Base-by-base conservation (phyloP, 37 sponge, comb jelly and placozoan species). In the Diacarnus erythraeanus region DNA sequence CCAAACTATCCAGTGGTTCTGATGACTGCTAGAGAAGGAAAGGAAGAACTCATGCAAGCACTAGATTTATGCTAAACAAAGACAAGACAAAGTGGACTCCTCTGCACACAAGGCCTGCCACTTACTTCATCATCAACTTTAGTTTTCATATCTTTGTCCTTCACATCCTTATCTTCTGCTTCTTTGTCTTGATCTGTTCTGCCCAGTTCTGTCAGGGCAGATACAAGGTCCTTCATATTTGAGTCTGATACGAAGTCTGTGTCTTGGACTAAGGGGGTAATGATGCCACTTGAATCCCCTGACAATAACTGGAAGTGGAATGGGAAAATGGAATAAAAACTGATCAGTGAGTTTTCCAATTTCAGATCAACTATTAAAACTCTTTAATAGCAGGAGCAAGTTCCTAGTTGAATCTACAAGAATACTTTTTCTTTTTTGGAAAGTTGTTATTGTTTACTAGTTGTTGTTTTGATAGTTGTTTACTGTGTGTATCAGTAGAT, bases 211-310 rank as follows among this genome's bases (percentile, higher is more conserved):
- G 64, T 40, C 0, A 78, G 68, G 17, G 67, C 79, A 40, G 68
- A 65, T 3, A 78, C 54, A 8, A 78, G 79, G 20, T 64, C 68
- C 31, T 30, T 29, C 43, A 77, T 59, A 27, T 42, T 29, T 15
- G 67, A 1, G n/a, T 12, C 31, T 9, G 64, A 38, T 61, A 59
- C 64, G 54, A 56, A 4, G 29, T 25, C 75, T 57, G 57, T 15
- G 31, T 25, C 21, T 20, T 57, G 57, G 31, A 57, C 1, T 5
- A 27, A 35, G 27, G 79, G 79, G 10, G 79, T 67, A 0, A 64
- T 1, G 27, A 41, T 27, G 23, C 79, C 79, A 66, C 79, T 78
- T 20, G 79, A 64, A 12, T 10, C 3, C 10, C 67, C 79, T 33
- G 79, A 78, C 67, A 12, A 41, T 44, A 47, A 15, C 10, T 15